Percentiles rank a stretch among this genome's conserved stretches.
phyloP scores from a whole-genome alignment of 2,113 vertebrate species.

The Melanostigma gelatinosum region DNA sequence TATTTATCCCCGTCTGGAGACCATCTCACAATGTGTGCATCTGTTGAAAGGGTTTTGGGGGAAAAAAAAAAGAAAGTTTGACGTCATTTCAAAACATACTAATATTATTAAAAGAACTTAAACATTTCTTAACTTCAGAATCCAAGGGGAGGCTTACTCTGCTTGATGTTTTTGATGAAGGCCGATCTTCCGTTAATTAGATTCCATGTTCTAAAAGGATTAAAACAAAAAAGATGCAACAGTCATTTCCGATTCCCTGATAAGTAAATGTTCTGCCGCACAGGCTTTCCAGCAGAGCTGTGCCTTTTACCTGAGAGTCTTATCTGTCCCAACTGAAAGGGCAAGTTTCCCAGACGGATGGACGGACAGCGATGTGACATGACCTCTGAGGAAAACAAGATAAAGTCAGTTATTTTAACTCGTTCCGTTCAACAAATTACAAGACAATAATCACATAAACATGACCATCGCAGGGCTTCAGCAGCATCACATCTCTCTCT shows the following conservation, averaged over 20 bases:
- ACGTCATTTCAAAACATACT: neutral
- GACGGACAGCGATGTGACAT: constrained; percentile 91
- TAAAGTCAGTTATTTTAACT: neutral
- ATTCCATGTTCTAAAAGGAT: constrained; percentile 92
- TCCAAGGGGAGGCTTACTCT: constrained; percentile 84
- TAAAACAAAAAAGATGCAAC: neutral
- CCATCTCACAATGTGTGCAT: constrained; percentile 94
- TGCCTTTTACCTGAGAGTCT: constrained; percentile 88
- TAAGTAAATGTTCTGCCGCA: fast-evolving
- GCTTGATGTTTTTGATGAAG: constrained; percentile 97
- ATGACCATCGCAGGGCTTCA: neutral
- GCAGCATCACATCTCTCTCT: neutral
- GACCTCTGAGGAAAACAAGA: constrained; percentile 83
- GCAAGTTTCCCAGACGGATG: constrained; percentile 97
- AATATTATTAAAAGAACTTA: neutral
- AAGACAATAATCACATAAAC: neutral
- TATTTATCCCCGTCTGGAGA: constrained; percentile 91
- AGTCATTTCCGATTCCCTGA: fast-evolving
- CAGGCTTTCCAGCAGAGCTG: neutral
- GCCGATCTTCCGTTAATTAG: constrained; percentile 93
- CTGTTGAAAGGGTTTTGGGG: constrained; percentile 71
- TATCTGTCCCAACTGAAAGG: constrained; percentile 95
- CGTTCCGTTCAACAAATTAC: neutral
- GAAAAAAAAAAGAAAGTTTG: neutral
- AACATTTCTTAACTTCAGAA: neutral